Percentiles rank a stretch among this genome's conserved stretches.
Evolutionary conservation across 2,888 invertebrate genomes (phyloP).

Genomic region (Acanthoscelides obtectus): DNA sequence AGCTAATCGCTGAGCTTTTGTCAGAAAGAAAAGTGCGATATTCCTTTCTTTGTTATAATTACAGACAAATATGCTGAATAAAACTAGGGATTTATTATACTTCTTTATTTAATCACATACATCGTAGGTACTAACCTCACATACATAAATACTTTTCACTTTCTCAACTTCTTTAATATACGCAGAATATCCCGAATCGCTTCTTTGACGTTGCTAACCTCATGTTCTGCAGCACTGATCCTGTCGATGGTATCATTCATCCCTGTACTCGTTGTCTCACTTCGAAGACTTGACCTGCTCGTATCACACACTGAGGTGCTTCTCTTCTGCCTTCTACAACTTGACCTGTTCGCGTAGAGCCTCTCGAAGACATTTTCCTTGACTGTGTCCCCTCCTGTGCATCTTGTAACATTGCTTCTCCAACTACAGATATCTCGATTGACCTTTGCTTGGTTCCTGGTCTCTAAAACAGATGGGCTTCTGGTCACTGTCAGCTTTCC

Average conservation of each 20-base stretch:
- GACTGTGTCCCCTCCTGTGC: neutral
- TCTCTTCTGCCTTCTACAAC: neutral
- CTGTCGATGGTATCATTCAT: neutral
- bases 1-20: too few species aligned
- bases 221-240: neutral
- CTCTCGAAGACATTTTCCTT: neutral
- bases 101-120: neutral
- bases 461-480: neutral
- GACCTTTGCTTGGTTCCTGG: neutral
- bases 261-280: neutral
- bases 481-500: neutral
- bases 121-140: neutral
- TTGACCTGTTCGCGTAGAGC: neutral
- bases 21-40: too few species aligned
- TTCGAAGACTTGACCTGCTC: neutral
- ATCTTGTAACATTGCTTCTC: neutral
- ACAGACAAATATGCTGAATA: too few species aligned
- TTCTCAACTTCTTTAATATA: neutral
- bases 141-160: neutral
- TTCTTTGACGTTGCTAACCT: neutral
- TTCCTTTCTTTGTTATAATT: too few species aligned
- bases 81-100: neutral
- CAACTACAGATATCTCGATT: neutral
- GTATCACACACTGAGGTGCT: too few species aligned
- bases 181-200: neutral